Conservation (phyloP, 2,113 vertebrate genomes). For the Xerus inauris region DNA sequence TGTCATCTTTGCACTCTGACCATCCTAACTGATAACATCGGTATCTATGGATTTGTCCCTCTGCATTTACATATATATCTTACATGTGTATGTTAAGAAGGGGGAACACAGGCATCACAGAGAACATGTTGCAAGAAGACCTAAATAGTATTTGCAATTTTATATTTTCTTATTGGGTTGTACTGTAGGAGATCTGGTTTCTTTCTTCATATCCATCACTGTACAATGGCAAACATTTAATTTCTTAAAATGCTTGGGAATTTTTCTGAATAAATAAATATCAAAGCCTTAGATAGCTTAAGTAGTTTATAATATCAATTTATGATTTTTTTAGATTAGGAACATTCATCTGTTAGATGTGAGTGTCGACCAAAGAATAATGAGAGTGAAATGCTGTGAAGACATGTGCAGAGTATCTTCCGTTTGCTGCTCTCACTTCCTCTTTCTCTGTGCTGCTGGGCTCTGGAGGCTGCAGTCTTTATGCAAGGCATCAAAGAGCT, state of each 20-base stretch:
- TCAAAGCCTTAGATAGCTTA: not conserved
- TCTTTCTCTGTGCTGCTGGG: not conserved
- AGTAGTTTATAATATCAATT: not conserved
- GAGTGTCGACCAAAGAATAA: not conserved
- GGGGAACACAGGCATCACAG: not conserved
- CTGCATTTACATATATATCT: not conserved
- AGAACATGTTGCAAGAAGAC: not conserved
- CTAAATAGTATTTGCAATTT: not conserved
- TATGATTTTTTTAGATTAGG: not conserved
- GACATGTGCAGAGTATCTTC: not conserved
- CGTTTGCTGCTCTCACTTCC: not conserved
- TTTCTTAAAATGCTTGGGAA: not conserved
- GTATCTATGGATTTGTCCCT: not conserved
- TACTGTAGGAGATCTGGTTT: not conserved
- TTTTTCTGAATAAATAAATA: not conserved
- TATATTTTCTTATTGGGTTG: not conserved
- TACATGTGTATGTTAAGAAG: not conserved
- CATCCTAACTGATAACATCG: not conserved
- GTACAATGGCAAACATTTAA: not conserved
- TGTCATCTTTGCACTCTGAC: not conserved
- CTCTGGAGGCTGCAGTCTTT: not conserved
- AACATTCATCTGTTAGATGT: not conserved
- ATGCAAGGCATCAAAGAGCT: rapidly evolving
- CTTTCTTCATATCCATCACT: not conserved
- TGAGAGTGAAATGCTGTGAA: not conserved